Evolutionary conservation across 1,140 invertebrate genomes (phyloP), one percentile per base, ranked within the genome.

Genomic region (Listronotus oregonensis): DNA sequence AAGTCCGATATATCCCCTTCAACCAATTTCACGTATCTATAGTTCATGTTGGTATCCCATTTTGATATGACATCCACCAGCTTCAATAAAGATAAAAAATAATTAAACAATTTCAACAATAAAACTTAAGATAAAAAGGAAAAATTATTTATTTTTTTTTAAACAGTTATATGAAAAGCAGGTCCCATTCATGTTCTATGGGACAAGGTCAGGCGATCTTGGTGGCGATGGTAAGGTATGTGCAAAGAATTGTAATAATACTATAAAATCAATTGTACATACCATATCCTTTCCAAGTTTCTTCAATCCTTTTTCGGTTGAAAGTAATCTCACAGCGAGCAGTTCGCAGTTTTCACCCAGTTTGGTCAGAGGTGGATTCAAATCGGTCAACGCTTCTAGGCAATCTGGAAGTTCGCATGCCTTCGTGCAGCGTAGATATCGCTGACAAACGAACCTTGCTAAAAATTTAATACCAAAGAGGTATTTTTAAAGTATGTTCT

Each of bases 1-100:
- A 91, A 88, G 77, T 96, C 92, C 76, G 95, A 91, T 54, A 95
- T 86, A 37, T 91, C 87, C 39, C 90, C 89, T 79, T 98, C 96
- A 15, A 97, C 87, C 6, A 97, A 80, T 6, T 90, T 85, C 0
- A 96, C 94, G 80, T 98, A 98, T 65, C 88, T 88, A 73, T 86
- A 89, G 74, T 89, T 90, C 68, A 89, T 90, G 64, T 82, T 83
- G 61, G 83, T 86, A 15, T 85, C 85, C 93, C 93, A 96, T 71
- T 87, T 87, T 42, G 89, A 84, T 14, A 95, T 80, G 79, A 94
- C 89, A 71, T 86, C 85, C 64, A 84, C 17, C 11, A 65, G n/a
- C 62, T 64, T n/a, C n/a, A n/a, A n/a, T n/a, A n/a, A n/a, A n/a
- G n/a, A n/a, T n/a, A n/a, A 18, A 8, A 2, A 21, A 21, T 6